Evolutionary conservation across 1,140 invertebrate genomes (phyloP), one percentile per base, ranked within the genome.

Genomic region (Ceratina australensis): DNA sequence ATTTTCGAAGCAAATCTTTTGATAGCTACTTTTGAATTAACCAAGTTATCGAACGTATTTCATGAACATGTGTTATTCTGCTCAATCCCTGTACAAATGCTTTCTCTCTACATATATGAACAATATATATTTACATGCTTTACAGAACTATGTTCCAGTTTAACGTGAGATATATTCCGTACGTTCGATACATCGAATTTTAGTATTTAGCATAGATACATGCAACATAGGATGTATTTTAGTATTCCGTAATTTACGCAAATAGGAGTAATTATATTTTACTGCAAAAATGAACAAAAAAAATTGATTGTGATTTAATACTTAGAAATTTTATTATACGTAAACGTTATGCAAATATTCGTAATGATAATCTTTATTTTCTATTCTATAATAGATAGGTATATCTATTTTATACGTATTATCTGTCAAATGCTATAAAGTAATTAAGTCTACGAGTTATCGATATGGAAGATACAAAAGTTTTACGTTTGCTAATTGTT

Each of bases 211-310:
- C 18, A 57, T 42, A 68, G 20, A 67, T 33, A 64, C 16, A 0
- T 64, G 64, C 50, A 76, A 75, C 66, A 71, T 77, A 60, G 18
- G 71, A n/a, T 71, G 59, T 26, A 68, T 59, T 75, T 50, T 75
- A 22, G 42, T 66, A 64, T 42, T 28, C 24, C 20, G 61, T 10
- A 7, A 64, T 28, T 65, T 33, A 67, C 59, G 42, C 67, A 60
- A 67, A 75, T 67, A 57, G 0, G 7, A 28, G 2, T 47, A 56
- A 61, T 56, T 73, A 26, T 26, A 8, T 54, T 73, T 7, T 24
- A 65, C 26, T 10, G 1, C 2, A 49, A 20, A 60, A 60, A 59
- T 15, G 8, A 16, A 2, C 18, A 28, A 47, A 67, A 59, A 57
- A 67, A 59, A n/a, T 22, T 24, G 4, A 15, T 49, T 72, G 33